Evolutionary conservation across 1,140 invertebrate species (phyloP), one percentile per base, ranked within the genome.

Genomic region (Carcinoscorpius rotundicauda): DNA sequence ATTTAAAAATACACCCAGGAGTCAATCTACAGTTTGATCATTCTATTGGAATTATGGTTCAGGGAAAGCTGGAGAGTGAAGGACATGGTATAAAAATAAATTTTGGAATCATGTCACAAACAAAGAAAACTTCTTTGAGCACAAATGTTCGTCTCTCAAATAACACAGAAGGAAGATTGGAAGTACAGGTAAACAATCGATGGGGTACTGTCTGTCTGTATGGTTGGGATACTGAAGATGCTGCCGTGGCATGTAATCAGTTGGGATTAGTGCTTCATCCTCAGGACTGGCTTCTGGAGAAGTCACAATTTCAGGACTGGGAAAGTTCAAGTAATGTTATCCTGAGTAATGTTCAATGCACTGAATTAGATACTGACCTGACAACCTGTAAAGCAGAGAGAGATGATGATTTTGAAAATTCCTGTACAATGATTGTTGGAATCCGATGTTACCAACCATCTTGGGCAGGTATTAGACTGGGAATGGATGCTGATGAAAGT

Each of bases 151-250:
- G 70, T 3, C 65, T 73, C 11, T 69, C 67, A 3, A 60, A 64
- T 60, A 61, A 64, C 51, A 68, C 67, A 8, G 77, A 80, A 70
- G 82, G 82, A 49, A 66, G 77, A 51, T 71, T 82, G 8, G 78
- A 89, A 79, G 82, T 89, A 0, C 82, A 85, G 71, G 79, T 97
- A 5, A 84, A 87, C 66, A 85, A 85, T 8, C 71, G 76, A 76
- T 99, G 97, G 96, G 96, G 96, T 60, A 97, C 93, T 0, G 90
- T 99, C 4, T 99, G 97, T 73, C 92, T 93, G 79, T 91, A 98
- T 75, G 88, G 87, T 50, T 99, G 96, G 93, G 95, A 86, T 59
- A 86, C 91, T n/a, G 81, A 85, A 58, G 87, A 93, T 71, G 93
- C 97, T 3, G 88, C 92, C 0, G 76, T 98, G 48, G 94, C 92